Evolutionary conservation across 2,797 vertebrate species (phyloP).

Genomic region (Coranthus polyacanthus): DNA sequence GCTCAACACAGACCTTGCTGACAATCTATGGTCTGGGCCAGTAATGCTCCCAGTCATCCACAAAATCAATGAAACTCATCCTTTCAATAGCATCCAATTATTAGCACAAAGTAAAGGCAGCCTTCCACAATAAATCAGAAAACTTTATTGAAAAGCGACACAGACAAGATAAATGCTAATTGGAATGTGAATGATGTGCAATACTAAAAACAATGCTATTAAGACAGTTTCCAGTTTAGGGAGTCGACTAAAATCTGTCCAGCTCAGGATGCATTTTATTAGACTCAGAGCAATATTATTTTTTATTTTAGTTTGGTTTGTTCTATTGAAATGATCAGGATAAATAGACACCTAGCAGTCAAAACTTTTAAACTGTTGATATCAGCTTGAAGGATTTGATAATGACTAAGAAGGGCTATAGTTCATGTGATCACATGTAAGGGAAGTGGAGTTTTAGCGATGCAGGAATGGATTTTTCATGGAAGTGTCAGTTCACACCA

Average conservation of each 20-base stretch:
- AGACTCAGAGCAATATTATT: background rate
- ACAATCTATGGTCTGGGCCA: conserved; percentile 91
- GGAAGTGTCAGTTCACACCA: no score
- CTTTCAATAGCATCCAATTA: conserved; percentile 99
- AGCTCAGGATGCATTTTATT: conserved; percentile 15
- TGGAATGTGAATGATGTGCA: conserved; percentile 81
- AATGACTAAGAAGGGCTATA: no score
- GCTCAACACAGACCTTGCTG: conserved; percentile 90
- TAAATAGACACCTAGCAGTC: background rate
- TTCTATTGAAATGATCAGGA: conserved; percentile 4
- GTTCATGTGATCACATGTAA: no score
- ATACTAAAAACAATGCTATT: conserved; percentile 64
- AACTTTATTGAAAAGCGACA: conserved; percentile 90
- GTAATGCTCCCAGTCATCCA: conserved; percentile 93
- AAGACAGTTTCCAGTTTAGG: conserved; percentile 43
- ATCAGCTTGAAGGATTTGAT: no score
- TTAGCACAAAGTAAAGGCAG: conserved; percentile 92
- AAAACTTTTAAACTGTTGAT: background rate
- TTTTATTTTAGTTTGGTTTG: no score
- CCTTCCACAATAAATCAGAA: conserved; percentile 92
- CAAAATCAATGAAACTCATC: conserved; percentile 99
- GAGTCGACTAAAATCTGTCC: conserved; percentile 16
- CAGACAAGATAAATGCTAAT: conserved; percentile 88
- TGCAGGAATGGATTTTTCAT: no score
- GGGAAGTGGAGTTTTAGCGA: no score